Base-by-base conservation (phyloP, 2,888 invertebrate species). In the Esperia sulphurella region DNA sequence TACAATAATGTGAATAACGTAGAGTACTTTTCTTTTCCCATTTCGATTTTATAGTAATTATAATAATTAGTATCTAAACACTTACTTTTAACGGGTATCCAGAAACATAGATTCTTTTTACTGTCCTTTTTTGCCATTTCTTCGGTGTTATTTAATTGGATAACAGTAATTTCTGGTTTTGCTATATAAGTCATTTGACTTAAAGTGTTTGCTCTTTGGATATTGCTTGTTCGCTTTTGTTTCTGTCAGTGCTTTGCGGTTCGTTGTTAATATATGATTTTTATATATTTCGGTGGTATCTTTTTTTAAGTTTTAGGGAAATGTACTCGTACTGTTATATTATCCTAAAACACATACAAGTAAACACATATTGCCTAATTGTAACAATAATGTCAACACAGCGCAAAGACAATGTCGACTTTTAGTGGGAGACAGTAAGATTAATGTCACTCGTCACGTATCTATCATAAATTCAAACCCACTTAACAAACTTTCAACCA, bases 41-140 rank as follows among this genome's bases (percentile, higher is more conserved):
- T 5, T 21, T 21, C 21, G 5, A 21, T 21, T 21, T 21, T 21
- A n/a, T 7, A 7, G 4, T 13, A 13, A 8, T 39, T 12, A 39
- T 6, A 0, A 21, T 2, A 31, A 31, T 31, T 10, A 31, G 31
- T 2, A 35, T n/a, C 3, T n/a, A n/a, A 35, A 35, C 35, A 68
- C 81, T 76, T 58, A 83, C 83, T 72, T 63, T 74, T 79, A 1
- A 63, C 51, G 2, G 79, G 75, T 30, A 78, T 64, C 82, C 81
- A 80, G 49, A 72, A 68, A 0, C 63, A 50, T 35, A 68, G 38
- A 43, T 57, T 74, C 53, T 58, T 73, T 37, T 54, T 71, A 0
- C 58, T 54, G 14, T 44, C 48, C 12, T 58, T 70, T 29, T 58
- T 48, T 42, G 58, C 55, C 79, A 79, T 79, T 47, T 54, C 47